phyloP scores from a whole-genome alignment of 2,888 invertebrate genomes.

The Xestia rhomboidea region DNA sequence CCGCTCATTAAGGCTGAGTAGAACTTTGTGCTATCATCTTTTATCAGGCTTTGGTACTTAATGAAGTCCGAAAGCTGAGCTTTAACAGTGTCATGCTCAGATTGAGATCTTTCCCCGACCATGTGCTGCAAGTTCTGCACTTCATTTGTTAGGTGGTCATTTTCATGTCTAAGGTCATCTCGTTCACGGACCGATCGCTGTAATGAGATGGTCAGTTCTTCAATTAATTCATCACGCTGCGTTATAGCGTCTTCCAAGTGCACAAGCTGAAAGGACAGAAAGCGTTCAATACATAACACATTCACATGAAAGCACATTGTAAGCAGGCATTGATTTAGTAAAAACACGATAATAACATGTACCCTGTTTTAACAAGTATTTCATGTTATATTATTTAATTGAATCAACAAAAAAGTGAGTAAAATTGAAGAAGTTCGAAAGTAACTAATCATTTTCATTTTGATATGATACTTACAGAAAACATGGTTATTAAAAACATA shows the following conservation, averaged over 20 bases:
- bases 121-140: slow-evolving; percentile 88
- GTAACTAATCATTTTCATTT: slow-evolving; percentile 5
- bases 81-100: slow-evolving; percentile 84
- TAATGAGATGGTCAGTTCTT: slow-evolving; percentile 93
- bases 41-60: slow-evolving; percentile 85
- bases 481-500: slow-evolving; percentile 42
- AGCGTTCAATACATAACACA: slow-evolving; percentile 73
- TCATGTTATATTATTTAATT: slow-evolving; percentile 25
- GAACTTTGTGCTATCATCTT: slow-evolving; percentile 86
- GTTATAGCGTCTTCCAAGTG: slow-evolving; percentile 93
- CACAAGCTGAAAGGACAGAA: slow-evolving; percentile 92
- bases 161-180: slow-evolving; percentile 91
- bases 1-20: slow-evolving; percentile 86
- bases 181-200: slow-evolving; percentile 92
- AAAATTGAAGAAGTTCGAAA: slow-evolving; percentile 8
- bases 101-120: slow-evolving; percentile 78
- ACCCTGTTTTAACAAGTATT: neutral
- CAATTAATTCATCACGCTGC: slow-evolving; percentile 93
- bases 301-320: slow-evolving; percentile 68
- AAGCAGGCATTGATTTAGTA: slow-evolving; percentile 21
- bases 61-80: slow-evolving; percentile 86
- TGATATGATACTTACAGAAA: slow-evolving; percentile 51
- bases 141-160: slow-evolving; percentile 91
- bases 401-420: slow-evolving; percentile 10
- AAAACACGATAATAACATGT: slow-evolving; percentile 1